Evolutionary conservation across 92 coral and sea anemone species (phyloP).

Genomic region (Plumapathes pennacea): DNA sequence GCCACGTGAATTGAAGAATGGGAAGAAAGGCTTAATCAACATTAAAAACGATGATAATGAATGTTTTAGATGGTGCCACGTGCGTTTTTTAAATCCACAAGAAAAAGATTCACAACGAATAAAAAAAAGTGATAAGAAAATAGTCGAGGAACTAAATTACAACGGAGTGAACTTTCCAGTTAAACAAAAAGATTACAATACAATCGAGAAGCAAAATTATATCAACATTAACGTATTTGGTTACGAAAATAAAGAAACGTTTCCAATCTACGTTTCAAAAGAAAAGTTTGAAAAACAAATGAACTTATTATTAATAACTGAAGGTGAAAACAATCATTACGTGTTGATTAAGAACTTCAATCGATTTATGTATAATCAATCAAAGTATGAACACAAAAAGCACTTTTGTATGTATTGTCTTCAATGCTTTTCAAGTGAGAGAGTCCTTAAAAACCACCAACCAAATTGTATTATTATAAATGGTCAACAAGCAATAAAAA

Average conservation of each 20-base stretch:
- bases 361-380: not conserved
- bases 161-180: slow-evolving; percentile 25
- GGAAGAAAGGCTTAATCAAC: slow-evolving; percentile 20
- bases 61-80: slow-evolving; percentile 42
- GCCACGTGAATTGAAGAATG: slow-evolving; percentile 17
- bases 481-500: slow-evolving; percentile 18
- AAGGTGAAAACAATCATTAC: slow-evolving; percentile 14
- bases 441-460: not conserved
- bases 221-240: slow-evolving; percentile 19
- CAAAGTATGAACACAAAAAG: not conserved
- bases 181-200: not conserved
- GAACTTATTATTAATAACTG: slow-evolving; percentile 8
- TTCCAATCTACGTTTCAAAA: slow-evolving; percentile 9
- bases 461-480: slow-evolving; percentile 21
- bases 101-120: slow-evolving; percentile 4
- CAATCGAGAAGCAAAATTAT: slow-evolving; percentile 13
- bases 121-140: slow-evolving; percentile 11
- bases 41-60: slow-evolving; percentile 27
- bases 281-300: not conserved
- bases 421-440: slow-evolving; percentile 20
- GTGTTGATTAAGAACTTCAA: slow-evolving; percentile 20
- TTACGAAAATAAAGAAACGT: slow-evolving; percentile 4
- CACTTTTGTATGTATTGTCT: slow-evolving; percentile 42
- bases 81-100: slow-evolving; percentile 32
- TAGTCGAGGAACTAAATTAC: slow-evolving; percentile 10